A percentile compares a stretch with the other conserved stretches of the same genome.
Conservation (phyloP, 2,888 invertebrate species). For the Lycia hirtaria region DNA sequence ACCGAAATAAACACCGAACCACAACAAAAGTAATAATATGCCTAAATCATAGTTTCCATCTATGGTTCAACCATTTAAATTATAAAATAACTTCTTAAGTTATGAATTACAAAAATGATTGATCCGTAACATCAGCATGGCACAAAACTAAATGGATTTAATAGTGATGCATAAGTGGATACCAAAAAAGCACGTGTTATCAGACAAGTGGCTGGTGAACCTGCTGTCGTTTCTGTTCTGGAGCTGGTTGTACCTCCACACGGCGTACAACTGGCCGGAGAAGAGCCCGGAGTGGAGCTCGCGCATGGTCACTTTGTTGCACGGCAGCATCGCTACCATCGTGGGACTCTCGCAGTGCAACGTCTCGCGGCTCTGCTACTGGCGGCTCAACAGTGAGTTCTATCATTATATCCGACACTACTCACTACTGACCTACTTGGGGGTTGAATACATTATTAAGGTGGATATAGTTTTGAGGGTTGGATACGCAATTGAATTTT, state of each 20-base stretch:
- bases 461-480: too few species aligned
- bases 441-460: too few species aligned
- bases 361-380: too few species aligned
- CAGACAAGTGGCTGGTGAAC: constrained; percentile 57
- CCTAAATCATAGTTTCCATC: not conserved
- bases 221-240: constrained; percentile 70
- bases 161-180: too few species aligned
- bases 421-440: too few species aligned
- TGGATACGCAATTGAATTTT: too few species aligned
- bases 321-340: constrained; percentile 64
- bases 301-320: constrained; percentile 66
- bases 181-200: constrained; percentile 59
- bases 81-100: not conserved
- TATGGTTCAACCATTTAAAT: constrained; percentile 1
- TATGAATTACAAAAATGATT: not conserved
- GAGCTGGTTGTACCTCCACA: constrained; percentile 61
- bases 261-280: constrained; percentile 41
- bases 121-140: not conserved
- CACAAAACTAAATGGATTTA: constrained; percentile 52
- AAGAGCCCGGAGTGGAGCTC: constrained; percentile 69
- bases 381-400: constrained; percentile 63
- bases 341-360: constrained; percentile 67
- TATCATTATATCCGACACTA: too few species aligned
- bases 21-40: not conserved
- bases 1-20: not conserved